A percentile compares a stretch with the other conserved stretches of the same genome.
Conservation (phyloP, 2,797 vertebrate genomes). For the Salmo trutta region DNA sequence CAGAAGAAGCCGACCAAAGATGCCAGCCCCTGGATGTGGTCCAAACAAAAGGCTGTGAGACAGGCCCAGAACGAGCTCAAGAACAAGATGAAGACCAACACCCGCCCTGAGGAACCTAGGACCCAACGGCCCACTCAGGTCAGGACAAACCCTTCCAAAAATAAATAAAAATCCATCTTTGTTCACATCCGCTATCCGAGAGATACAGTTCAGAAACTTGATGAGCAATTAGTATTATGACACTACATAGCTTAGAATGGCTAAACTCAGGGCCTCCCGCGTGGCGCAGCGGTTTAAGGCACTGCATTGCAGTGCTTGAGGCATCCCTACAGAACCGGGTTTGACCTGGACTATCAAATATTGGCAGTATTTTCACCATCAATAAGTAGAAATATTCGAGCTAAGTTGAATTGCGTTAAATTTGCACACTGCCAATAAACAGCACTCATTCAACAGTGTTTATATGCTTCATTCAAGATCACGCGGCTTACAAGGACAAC, state of each 20-base stretch:
- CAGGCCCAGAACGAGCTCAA: slow-evolving; percentile 51
- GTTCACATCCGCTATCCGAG: too few species aligned
- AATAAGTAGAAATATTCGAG: neutral
- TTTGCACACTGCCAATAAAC: too few species aligned
- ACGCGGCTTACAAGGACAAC: neutral
- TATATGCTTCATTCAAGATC: neutral
- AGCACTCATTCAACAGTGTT: neutral
- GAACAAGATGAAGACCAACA: slow-evolving; percentile 62
- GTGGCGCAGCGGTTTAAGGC: too few species aligned
- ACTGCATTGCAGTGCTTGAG: too few species aligned
- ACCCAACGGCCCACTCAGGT: slow-evolving; percentile 60
- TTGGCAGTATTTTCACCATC: neutral
- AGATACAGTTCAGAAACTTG: too few species aligned
- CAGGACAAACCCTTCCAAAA: slow-evolving; percentile 19
- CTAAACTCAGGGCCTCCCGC: too few species aligned
- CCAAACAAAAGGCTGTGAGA: slow-evolving; percentile 52
- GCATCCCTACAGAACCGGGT: too few species aligned
- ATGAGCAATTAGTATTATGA: too few species aligned
- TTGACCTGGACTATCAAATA: too few species aligned
- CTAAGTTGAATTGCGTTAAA: too few species aligned
- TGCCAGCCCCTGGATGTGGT: slow-evolving; percentile 35
- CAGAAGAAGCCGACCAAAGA: slow-evolving; percentile 57
- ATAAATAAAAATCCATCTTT: neutral
- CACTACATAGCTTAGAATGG: too few species aligned
- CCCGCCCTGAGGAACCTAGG: slow-evolving; percentile 51